These are phyloP conservation scores for Shinisaurus crocodilurus DNA, from an alignment of 2,113 vertebrate genomes.

Conservation along the genomic window DNA sequence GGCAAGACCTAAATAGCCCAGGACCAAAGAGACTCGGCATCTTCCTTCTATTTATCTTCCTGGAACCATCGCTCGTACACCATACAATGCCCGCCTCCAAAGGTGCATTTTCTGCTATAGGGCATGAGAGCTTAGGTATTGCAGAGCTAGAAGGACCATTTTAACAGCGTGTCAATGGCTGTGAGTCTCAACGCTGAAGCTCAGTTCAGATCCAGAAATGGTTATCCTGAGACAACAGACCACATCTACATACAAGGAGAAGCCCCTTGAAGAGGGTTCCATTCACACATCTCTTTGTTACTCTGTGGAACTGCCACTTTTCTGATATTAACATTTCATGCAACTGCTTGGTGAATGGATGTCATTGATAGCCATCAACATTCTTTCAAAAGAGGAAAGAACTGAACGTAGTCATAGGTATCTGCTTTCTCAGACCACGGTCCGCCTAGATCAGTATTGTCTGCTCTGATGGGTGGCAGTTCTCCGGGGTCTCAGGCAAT, in stretches of 20 bases:
- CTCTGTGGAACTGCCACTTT: neutral
- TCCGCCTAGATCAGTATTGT: too few species aligned
- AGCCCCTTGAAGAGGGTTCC: neutral
- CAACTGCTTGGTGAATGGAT: neutral
- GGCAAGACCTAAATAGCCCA: neutral
- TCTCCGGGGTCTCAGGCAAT: too few species aligned
- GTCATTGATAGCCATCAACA: neutral
- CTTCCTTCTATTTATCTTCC: neutral
- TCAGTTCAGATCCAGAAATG: neutral
- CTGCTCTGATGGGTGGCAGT: too few species aligned
- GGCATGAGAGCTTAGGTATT: neutral
- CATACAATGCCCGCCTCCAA: neutral
- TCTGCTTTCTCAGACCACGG: too few species aligned
- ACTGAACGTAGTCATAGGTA: neutral
- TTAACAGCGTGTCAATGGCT: neutral
- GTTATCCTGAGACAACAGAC: neutral
- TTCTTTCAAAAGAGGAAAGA: neutral
- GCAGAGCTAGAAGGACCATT: neutral
- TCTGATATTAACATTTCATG: neutral
- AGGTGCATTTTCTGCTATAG: neutral
- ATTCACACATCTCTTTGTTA: neutral
- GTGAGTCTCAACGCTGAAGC: neutral
- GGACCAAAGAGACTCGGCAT: neutral
- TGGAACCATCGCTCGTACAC: neutral
- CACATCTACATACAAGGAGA: neutral